Base-by-base conservation (phyloP, 1,140 invertebrate species). In the Lanistes nyassanus region DNA sequence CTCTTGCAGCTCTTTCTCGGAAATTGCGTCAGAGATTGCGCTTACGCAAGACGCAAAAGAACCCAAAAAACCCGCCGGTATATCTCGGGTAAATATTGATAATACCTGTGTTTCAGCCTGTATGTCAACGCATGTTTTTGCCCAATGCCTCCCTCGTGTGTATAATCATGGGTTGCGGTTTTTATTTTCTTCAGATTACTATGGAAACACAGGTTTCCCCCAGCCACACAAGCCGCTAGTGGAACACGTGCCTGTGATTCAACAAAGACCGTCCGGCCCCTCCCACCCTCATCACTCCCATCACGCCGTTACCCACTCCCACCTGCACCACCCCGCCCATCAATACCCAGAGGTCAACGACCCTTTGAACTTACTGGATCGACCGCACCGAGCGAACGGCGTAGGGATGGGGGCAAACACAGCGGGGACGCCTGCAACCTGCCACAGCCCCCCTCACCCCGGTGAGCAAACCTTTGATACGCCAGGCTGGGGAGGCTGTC, bases 191-290 rank as follows among this genome's bases (percentile, higher is more conserved):
- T 51, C 76, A 86, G 85, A 86, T 64, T 86, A 81, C 65, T 79
- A 81, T 73, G 60, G 65, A 37, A 62, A 60, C 75, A 73, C 78
- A 1, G 31, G 65, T 21, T 82, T 76, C 73, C 72, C 65, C 55
- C 79, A 74, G 58, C 62, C 73, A 19, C 68, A 75, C n/a, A 87
- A 86, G 71, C 86, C 85, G 37, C 66, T 85, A 23, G 86, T 83
- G 16, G 86, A 87, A 65, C 85, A 86, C 73, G 86, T 87, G 29
- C 82, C 86, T 4, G 86, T 87, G 19, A 87, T 87, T 26, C 86
- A 87, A 56, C 81, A 81, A 6, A 67, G 85, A 16, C 67, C 55
- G 62, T 69, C 76, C 13, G 71, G 73, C 19, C 39, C 76, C 13
- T 79, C 82, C 34, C 83, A 79, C 66, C 76, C 75, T 9, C 58